Evolutionary conservation across 2,113 vertebrate genomes (phyloP), one percentile per base, ranked within the genome.

Genomic region (Epinephelus lanceolatus): DNA sequence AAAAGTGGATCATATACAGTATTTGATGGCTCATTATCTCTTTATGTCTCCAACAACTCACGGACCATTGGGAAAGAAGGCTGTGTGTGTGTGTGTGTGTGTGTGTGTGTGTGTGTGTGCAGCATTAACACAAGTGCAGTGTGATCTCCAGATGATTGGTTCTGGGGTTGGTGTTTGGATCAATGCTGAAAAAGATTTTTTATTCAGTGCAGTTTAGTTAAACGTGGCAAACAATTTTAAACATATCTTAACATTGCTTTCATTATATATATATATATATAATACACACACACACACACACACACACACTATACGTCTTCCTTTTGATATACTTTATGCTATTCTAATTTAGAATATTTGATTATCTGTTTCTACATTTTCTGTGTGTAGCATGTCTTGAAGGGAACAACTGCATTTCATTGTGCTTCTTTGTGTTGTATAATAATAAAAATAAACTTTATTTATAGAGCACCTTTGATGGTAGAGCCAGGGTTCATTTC

Each of bases 1-100:
- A 89, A 90, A 90, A 91, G 85, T 86, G 85, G 78, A 92, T 87
- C 83, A 77, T 84, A 72, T 73, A 65, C 73, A 81, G 86, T 53
- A 81, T 85, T 78, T 87, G 71, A 89, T 63, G 87, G 89, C 74
- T 90, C 89, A 91, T 93, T 91, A 92, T 93, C 86, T 92, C 67
- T 71, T 85, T 66, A 86, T 75, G 82, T 86, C 89, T 88, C 91
- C 87, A 82, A 83, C 78, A 83, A 81, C 78, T 89, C 86, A 78
- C 4, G 77, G 82, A 60, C 68, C 70, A 76, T 70, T 85, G 79
- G 62, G 25, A 77, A 67, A 17, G 55, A 74, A 74, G 59, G 18
- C 27, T 61, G 73, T 47, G 47, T 59, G 68, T 84, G 61, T 66
- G 55, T 65, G 67, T 56, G 59, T 76, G 76, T 79, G 57, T 69